phyloP scores from a whole-genome alignment of 2,888 invertebrate species.

The Rhodophaea formosa region DNA sequence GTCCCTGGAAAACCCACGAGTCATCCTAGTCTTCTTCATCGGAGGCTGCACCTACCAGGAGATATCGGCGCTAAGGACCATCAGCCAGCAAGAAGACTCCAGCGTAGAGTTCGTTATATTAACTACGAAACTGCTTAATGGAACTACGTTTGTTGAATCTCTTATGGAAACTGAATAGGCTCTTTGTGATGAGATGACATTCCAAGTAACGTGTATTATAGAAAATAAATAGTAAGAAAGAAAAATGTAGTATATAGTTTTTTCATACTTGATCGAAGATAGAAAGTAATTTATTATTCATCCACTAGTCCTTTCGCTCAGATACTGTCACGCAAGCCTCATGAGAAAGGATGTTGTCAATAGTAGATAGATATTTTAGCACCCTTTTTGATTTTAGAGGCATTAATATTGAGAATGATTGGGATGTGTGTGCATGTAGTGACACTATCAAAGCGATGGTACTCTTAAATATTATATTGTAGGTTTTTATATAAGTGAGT shows the following conservation, averaged over 20 bases:
- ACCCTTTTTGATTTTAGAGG: too few species aligned
- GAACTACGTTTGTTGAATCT: slow-evolving; percentile 90
- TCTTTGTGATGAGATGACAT: neutral
- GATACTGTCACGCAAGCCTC: too few species aligned
- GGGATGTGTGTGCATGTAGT: neutral
- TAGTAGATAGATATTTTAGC: too few species aligned
- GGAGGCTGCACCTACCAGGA: slow-evolving; percentile 99
- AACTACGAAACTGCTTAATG: slow-evolving; percentile 96
- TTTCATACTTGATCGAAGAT: too few species aligned
- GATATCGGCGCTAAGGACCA: slow-evolving; percentile 87
- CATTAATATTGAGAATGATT: too few species aligned
- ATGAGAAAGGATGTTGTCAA: too few species aligned
- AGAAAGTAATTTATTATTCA: too few species aligned
- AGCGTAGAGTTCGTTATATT: slow-evolving; percentile 94
- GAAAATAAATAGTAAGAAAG: too few species aligned
- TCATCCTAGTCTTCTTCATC: slow-evolving; percentile 95
- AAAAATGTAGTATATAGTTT: too few species aligned
- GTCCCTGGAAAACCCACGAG: slow-evolving; percentile 81
- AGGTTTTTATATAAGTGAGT: slow-evolving; percentile 2
- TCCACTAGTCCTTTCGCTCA: too few species aligned
- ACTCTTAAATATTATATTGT: neutral
- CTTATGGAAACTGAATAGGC: slow-evolving; percentile 80
- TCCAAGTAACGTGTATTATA: too few species aligned
- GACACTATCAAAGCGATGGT: neutral
- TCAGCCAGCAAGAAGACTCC: slow-evolving; percentile 89